Evolutionary conservation across 2,113 vertebrate genomes (phyloP).

Genomic region (Apteryx mantelli): DNA sequence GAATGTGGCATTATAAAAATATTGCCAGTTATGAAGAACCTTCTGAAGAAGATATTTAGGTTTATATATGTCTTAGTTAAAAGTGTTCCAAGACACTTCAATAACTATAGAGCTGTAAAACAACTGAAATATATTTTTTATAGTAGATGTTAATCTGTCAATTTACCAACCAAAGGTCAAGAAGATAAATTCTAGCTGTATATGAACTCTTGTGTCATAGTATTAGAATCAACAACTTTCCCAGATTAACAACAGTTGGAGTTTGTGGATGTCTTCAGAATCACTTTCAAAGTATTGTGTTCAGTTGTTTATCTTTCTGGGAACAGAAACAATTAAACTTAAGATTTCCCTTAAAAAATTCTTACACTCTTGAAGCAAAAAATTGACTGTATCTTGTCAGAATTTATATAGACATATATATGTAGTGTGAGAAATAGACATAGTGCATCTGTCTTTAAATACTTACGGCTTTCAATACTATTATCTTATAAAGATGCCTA

Average conservation of each 20-base stretch:
- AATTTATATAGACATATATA: neutral
- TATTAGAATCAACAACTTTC: neutral
- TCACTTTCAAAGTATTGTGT: neutral
- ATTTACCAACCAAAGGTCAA: neutral
- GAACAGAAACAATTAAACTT: neutral
- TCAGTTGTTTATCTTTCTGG: neutral
- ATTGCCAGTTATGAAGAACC: neutral
- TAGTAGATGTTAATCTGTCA: neutral
- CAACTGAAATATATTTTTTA: neutral
- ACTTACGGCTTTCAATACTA: fast-evolving
- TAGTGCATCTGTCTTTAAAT: neutral
- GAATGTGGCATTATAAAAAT: neutral
- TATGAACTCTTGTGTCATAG: neutral
- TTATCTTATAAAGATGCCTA: neutral
- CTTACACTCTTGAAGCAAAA: neutral
- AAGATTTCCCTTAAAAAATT: neutral
- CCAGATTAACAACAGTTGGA: neutral
- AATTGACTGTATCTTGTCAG: neutral
- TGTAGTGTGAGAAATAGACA: neutral
- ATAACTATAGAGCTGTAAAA: neutral
- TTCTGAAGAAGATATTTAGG: neutral
- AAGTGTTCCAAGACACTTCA: neutral
- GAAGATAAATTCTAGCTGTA: neutral
- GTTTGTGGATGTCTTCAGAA: neutral
- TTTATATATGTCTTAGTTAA: neutral